Evolutionary conservation across 2,797 vertebrate species (phyloP), one percentile per base, ranked within the genome.

Genomic region (Limosa lapponica): DNA sequence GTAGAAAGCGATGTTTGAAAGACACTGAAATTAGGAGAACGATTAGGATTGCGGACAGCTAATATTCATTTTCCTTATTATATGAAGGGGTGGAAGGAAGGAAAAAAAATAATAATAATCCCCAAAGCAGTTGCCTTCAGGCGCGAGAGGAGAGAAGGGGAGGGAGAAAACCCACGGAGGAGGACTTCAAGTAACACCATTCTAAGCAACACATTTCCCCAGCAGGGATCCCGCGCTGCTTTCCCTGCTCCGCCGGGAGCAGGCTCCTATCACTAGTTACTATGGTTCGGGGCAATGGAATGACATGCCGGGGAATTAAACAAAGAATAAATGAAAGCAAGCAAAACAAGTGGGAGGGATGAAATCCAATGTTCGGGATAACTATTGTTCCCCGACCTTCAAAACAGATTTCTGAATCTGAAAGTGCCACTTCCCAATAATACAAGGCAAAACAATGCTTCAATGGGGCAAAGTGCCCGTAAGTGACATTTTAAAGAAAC

Each of bases 341-440:
- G 96, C 94, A 96, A 96, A 97, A 96, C 93, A 96, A 96, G 93
- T 93, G 94, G 96, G 94, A 96, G 94, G 93, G 95, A 54, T 95
- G 94, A 96, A 95, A 97, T 78, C 88, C 90, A 80, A 28, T 8
- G 90, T 94, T 90, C 86, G 75, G 90, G 88, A 73, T 90, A 92
- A 95, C 94, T 89, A 96, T 97, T 97, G 96, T 96, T 96, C 90
- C 86, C 62, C 5, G 0, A 54, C 91, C 94, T 95, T 89, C 95
- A 93, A 93, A 90, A 90, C 86, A 90, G 87, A 94, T 95, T 94
- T 96, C 96, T 96, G 90, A 94, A 95, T 95, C 95, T 89, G 44
- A 92, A 94, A 97, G 96, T 96, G 95, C 93, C 95, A 93, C 92
- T 95, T 96, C 83, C 86, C 95, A 79, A 95, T 82, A 93, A 96